These are phyloP conservation scores for Phoxinus phoxinus DNA, from an alignment of 2,113 vertebrate species.

Conservation along the genomic window DNA sequence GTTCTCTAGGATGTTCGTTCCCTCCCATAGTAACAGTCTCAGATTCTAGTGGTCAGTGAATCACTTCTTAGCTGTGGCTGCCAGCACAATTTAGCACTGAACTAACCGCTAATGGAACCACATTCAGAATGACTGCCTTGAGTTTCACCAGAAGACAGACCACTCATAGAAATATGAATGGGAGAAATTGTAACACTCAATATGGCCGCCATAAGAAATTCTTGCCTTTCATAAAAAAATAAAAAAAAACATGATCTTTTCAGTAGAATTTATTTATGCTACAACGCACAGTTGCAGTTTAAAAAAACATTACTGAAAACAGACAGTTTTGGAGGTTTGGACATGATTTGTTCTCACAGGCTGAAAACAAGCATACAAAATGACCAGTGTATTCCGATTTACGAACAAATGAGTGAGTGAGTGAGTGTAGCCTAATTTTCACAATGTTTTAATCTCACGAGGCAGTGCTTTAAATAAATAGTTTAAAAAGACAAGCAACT, in stretches of 20 bases:
- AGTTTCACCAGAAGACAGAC: neutral
- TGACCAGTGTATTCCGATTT: neutral
- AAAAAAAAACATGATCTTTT: neutral
- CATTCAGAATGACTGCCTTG: neutral
- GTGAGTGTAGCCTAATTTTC: no score
- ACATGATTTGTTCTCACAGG: neutral
- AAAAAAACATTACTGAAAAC: neutral
- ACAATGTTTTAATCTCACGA: no score
- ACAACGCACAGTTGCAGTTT: neutral
- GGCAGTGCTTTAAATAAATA: no score
- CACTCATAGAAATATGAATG: neutral
- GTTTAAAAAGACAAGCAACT: neutral
- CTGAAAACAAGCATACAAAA: neutral
- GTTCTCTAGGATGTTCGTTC: conserved; percentile 72
- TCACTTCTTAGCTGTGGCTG: neutral
- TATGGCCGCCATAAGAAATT: neutral
- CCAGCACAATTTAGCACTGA: conserved; percentile 4
- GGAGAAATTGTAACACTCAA: neutral
- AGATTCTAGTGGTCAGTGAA: neutral
- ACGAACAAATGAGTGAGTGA: neutral
- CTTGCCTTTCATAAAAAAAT: neutral
- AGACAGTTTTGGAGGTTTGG: neutral
- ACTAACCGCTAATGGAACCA: neutral
- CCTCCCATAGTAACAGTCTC: neutral
- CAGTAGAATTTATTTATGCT: neutral